Percentiles rank a stretch among this genome's conserved stretches.
These are phyloP conservation scores for Trissolcus basalis DNA, from an alignment of 1,140 invertebrate genomes.

Conservation along the genomic window DNA sequence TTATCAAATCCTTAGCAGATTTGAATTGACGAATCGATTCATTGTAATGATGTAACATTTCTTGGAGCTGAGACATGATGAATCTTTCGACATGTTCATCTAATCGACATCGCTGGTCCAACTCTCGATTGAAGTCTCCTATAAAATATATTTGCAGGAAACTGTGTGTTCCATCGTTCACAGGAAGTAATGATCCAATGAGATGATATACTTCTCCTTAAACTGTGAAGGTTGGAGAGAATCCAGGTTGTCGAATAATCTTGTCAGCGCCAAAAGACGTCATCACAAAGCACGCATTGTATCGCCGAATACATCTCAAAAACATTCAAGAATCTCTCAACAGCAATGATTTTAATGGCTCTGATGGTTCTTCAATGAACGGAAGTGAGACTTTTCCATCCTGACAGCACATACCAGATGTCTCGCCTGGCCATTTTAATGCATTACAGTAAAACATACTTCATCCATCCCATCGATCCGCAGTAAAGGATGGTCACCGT, in stretches of 20 bases:
- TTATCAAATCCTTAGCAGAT: constrained; percentile 57
- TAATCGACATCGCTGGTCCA: constrained; percentile 66
- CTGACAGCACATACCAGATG: no score
- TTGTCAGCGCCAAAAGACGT: constrained; percentile 70
- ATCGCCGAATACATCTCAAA: constrained; percentile 65
- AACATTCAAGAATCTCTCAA: no score
- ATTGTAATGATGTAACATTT: constrained; percentile 69
- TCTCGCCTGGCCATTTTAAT: no score
- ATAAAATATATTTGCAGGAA: constrained; percentile 71
- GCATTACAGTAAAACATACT: no score
- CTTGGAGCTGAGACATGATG: constrained; percentile 64
- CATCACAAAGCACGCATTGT: constrained; percentile 71
- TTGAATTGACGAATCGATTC: constrained; percentile 69
- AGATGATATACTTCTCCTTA: constrained; percentile 65
- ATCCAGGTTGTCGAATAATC: constrained; percentile 40
- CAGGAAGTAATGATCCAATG: constrained; percentile 58
- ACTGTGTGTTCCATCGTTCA: constrained; percentile 38
- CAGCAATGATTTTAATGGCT: no score
- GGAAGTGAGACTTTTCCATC: no score
- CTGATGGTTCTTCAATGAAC: no score
- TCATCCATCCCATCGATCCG: no score
- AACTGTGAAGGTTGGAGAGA: constrained; percentile 63
- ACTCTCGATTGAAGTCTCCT: constrained; percentile 66
- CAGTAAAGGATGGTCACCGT: no score
- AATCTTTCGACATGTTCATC: constrained; percentile 59